Percentiles rank a stretch among this genome's conserved stretches.
Evolutionary conservation across 2,888 invertebrate species (phyloP).

Genomic region (Zygaena filipendulae): DNA sequence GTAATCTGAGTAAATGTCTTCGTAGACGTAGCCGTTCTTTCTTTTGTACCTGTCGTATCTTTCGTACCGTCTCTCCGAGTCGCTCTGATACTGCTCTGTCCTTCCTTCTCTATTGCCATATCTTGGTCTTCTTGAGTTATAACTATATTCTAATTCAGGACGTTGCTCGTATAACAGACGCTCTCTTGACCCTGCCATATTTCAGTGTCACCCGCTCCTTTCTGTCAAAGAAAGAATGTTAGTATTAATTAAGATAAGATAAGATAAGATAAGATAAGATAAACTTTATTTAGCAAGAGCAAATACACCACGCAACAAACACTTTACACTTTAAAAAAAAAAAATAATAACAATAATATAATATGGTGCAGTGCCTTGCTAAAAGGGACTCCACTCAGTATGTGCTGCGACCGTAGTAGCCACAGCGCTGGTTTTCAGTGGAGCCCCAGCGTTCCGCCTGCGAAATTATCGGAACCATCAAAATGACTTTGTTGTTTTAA

Average conservation of each 20-base stretch:
- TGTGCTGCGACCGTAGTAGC: too few relatives aligned
- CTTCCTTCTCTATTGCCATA: constrained; percentile 23
- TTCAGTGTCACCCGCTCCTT: constrained; percentile 29
- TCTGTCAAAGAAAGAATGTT: constrained; percentile 35
- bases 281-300: too few relatives aligned
- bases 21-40: constrained; percentile 58
- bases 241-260: constrained; percentile 27
- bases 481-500: too few relatives aligned
- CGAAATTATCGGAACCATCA: too few relatives aligned
- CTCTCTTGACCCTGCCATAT: constrained; percentile 58
- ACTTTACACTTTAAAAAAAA: too few relatives aligned
- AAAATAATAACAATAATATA: too few relatives aligned
- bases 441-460: too few relatives aligned
- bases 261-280: too few relatives aligned
- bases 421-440: too few relatives aligned
- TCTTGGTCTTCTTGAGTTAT: constrained; percentile 32
- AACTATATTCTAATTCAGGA: constrained; percentile 36
- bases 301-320: too few relatives aligned
- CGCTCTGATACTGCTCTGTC: constrained; percentile 14
- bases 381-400: too few relatives aligned
- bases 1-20: constrained; percentile 62
- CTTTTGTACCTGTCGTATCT: constrained; percentile 38
- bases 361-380: too few relatives aligned
- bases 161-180: constrained; percentile 48
- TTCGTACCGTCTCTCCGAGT: constrained; percentile 17